Evolutionary conservation across 2,888 invertebrate species (phyloP), one percentile per base, ranked within the genome.

Genomic region (Furcula furcula): DNA sequence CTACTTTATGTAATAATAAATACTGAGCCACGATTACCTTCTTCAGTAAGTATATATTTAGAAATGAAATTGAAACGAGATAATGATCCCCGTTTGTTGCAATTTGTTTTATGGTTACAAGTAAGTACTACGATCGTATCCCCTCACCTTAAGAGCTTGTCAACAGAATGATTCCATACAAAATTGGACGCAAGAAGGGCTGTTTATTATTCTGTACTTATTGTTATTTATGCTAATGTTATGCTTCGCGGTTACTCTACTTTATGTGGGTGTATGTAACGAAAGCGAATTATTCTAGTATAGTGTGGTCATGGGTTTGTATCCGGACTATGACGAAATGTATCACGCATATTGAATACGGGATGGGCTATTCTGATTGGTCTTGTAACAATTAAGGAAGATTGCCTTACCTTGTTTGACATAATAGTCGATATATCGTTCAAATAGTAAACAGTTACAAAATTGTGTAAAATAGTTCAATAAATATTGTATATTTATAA

Each of bases 341-440:
- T 25, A 32, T 26, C 19, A 32, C 32, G 33, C 29, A 29, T 25
- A n/a, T 7, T 12, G 61, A 57, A 61, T 58, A 29, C 7, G 25
- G 11, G 18, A 23, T 37, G 20, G 35, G 26, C 6, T n/a, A 33
- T 42, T 33, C 36, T 41, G 34, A 44, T 45, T 38, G 37, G 29
- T 37, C 19, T 38, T 10, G 25, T 25, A 25, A 18, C 29, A 26
- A 40, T 39, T 28, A 45, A 42, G 22, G 21, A n/a, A n/a, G n/a
- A 41, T 34, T 32, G 30, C 31, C 15, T 37, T 54, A 57, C 53
- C 54, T 63, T 61, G 36, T 55, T 64, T 11, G 52, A 42, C 61
- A 61, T 46, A 29, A 16, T 31, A n/a, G n/a, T n/a, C n/a, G n/a
- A n/a, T 27, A 29, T 14, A 22, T 16, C 34, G 27, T 34, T 28